These are phyloP conservation scores for Bostrychus sinensis DNA, from an alignment of 2,113 vertebrate species.

Conservation along the genomic window DNA sequence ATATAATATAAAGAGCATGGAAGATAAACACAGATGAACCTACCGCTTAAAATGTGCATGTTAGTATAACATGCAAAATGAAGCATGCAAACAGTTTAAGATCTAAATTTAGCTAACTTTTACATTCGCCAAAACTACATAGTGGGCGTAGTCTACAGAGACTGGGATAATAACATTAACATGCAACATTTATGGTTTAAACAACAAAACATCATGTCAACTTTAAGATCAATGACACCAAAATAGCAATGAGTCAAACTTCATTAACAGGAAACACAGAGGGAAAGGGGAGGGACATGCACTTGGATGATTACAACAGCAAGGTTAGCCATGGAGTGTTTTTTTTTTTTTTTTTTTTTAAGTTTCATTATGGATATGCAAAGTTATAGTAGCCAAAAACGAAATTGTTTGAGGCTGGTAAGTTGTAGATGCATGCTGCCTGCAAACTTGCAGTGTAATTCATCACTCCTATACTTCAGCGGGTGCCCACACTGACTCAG, in stretches of 20 bases:
- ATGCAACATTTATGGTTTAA: constrained; percentile 27
- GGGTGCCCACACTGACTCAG: constrained; percentile 44
- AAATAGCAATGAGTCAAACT: constrained; percentile 31
- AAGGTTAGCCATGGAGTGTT: constrained; percentile 38
- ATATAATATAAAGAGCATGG: background rate
- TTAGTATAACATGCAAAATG: constrained; percentile 23
- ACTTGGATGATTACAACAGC: constrained; percentile 25
- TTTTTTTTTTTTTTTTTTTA: background rate
- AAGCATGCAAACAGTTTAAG: no score
- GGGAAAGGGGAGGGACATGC: constrained; percentile 26
- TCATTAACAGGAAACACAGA: constrained; percentile 33
- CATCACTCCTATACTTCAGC: constrained; percentile 40
- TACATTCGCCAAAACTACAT: background rate
- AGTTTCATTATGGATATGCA: constrained; percentile 1
- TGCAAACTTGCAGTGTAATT: constrained; percentile 26
- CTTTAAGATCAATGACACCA: background rate
- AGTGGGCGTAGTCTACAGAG: background rate
- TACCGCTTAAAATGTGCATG: constrained; percentile 4
- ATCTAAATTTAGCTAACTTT: no score
- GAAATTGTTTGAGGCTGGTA: constrained; percentile 12
- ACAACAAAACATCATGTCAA: background rate
- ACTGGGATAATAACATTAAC: constrained; percentile 23
- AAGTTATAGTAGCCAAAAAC: background rate
- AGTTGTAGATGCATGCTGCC: constrained; percentile 15
- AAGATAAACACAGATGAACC: background rate